Conservation (phyloP, 2,888 invertebrate genomes). For the Caenorhabditis plicata region DNA sequence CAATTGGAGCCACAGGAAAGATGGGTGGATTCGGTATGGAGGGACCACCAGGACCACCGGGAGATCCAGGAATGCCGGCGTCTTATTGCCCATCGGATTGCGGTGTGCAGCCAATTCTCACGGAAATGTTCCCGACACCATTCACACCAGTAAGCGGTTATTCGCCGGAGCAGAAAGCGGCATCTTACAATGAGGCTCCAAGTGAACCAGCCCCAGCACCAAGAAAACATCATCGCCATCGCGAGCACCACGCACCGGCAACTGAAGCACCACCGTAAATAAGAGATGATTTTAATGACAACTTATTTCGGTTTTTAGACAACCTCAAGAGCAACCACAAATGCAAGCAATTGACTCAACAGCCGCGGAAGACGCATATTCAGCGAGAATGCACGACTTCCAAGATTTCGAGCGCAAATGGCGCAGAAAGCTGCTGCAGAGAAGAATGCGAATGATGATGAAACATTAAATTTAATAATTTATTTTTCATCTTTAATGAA, state of each 20-base stretch:
- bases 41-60: constrained; percentile 58
- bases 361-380: constrained; percentile 24
- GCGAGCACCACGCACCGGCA: constrained; percentile 2
- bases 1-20: constrained; percentile 49
- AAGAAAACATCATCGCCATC: constrained; percentile 10
- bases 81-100: constrained; percentile 61
- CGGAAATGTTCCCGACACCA: constrained; percentile 42
- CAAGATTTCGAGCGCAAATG: constrained; percentile 37
- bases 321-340: not conserved
- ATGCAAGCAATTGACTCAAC: not conserved
- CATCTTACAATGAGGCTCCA: constrained; percentile 8
- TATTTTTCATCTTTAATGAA: too few species aligned
- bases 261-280: constrained; percentile 2
- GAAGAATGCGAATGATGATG: constrained; percentile 33
- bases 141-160: constrained; percentile 32
- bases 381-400: constrained; percentile 35
- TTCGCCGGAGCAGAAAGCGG: constrained; percentile 14
- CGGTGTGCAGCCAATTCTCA: constrained; percentile 58
- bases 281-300: not conserved
- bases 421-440: constrained; percentile 36
- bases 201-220: constrained; percentile 12
- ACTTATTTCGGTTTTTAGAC: not conserved
- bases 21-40: constrained; percentile 51
- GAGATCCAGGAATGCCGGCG: constrained; percentile 60
- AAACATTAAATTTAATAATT: constrained; percentile 22